These are phyloP conservation scores for Elysia crispata DNA, from an alignment of 2,888 invertebrate genomes.

Conservation along the genomic window DNA sequence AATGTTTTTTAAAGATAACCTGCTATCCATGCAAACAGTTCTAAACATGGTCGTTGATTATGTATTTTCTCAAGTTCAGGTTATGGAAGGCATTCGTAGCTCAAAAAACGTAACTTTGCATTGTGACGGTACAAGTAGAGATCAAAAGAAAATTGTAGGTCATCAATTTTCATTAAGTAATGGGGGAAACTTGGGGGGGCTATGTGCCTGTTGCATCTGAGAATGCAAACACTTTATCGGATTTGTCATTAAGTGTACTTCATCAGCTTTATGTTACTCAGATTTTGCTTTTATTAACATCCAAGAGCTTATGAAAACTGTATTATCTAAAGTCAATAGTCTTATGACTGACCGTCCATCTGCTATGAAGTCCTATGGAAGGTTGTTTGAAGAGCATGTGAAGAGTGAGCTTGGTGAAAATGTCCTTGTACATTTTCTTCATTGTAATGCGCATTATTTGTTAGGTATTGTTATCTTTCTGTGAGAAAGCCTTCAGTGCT, in stretches of 20 bases:
- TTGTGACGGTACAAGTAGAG: not conserved
- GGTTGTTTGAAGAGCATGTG: not conserved
- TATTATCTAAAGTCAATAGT: constrained; percentile 1
- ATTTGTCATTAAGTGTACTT: not conserved
- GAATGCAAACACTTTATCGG: not conserved
- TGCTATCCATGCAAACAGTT: not conserved
- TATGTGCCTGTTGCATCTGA: too few species aligned
- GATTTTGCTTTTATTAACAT: not conserved
- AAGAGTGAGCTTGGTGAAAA: constrained; percentile 1
- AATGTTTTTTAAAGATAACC: not conserved
- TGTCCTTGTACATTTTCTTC: not conserved
- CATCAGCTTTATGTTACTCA: not conserved
- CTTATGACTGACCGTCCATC: constrained; percentile 25
- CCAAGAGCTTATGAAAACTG: not conserved
- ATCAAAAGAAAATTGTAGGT: not conserved
- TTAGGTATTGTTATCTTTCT: not conserved
- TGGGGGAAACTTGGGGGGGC: not conserved
- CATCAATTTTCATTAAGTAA: not conserved
- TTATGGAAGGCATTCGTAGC: not conserved
- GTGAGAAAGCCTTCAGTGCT: not conserved
- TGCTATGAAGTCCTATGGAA: constrained; percentile 27
- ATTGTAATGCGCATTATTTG: constrained; percentile 12
- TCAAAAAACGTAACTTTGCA: not conserved
- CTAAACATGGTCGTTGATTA: not conserved
- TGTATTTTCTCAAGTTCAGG: not conserved